Evolutionary conservation across 2,888 invertebrate genomes (phyloP).

Genomic region (Polia nebulosa): DNA sequence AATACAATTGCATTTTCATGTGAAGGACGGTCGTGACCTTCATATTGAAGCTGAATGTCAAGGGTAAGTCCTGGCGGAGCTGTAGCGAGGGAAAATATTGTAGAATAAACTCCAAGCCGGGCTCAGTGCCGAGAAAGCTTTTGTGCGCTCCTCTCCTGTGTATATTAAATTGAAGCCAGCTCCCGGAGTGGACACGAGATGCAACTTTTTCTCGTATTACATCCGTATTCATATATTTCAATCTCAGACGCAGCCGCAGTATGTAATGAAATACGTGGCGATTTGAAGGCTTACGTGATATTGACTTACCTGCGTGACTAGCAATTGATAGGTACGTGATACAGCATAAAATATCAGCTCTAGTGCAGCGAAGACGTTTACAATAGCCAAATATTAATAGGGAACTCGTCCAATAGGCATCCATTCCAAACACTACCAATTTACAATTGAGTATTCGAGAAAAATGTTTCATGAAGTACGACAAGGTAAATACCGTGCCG

Average conservation of each 20-base stretch:
- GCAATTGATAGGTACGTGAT: slow-evolving; percentile 14
- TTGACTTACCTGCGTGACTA: slow-evolving; percentile 7
- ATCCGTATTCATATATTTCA: slow-evolving; percentile 11
- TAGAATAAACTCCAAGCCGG: slow-evolving; percentile 10
- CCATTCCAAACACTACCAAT: slow-evolving; percentile 1
- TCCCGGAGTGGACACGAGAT: background rate
- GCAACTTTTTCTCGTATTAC: slow-evolving; percentile 8
- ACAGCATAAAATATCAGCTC: slow-evolving; percentile 21
- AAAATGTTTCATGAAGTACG: background rate
- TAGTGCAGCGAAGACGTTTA: background rate
- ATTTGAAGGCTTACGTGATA: slow-evolving; percentile 6
- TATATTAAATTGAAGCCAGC: slow-evolving; percentile 24
- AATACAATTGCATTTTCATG: slow-evolving; percentile 13
- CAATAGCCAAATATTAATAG: background rate
- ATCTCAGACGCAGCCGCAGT: slow-evolving; percentile 7
- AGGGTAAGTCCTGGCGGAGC: slow-evolving; percentile 27
- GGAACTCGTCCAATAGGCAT: background rate
- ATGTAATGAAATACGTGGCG: slow-evolving; percentile 11
- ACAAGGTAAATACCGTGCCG: background rate
- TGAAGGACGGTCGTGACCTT: slow-evolving; percentile 23
- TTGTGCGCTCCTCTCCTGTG: slow-evolving; percentile 15
- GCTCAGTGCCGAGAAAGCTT: slow-evolving; percentile 23
- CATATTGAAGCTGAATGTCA: slow-evolving; percentile 39
- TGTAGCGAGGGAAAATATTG: background rate
- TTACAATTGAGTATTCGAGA: background rate